These are phyloP conservation scores for Smittia aterrima DNA, from an alignment of 2,888 invertebrate species.

Conservation along the genomic window DNA sequence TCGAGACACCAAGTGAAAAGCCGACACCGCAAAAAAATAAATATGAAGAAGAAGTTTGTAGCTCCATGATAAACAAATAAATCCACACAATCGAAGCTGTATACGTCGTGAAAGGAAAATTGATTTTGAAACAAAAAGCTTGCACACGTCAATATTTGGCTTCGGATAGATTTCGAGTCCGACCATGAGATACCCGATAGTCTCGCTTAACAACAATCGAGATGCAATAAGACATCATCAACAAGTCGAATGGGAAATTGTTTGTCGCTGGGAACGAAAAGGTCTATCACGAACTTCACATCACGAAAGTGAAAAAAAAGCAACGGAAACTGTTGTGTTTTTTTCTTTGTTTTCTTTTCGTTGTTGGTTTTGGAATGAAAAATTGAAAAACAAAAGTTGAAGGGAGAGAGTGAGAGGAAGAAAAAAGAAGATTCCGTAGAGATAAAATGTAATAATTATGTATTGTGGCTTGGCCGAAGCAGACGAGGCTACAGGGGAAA, in stretches of 20 bases:
- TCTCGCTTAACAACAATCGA: too few species aligned
- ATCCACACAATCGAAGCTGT: too few species aligned
- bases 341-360: conserved; percentile 29
- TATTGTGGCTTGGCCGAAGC: background rate
- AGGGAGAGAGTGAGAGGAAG: conserved; percentile 15
- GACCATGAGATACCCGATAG: too few species aligned
- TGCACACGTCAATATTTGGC: too few species aligned
- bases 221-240: background rate
- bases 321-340: conserved; percentile 13
- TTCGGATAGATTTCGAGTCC: too few species aligned
- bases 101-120: too few species aligned
- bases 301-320: conserved; percentile 1
- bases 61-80: too few species aligned
- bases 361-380: conserved; percentile 11
- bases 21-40: too few species aligned
- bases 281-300: conserved; percentile 8
- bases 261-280: background rate
- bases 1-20: too few species aligned
- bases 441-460: conserved; percentile 39
- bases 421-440: conserved; percentile 31
- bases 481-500: background rate
- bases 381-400: background rate
- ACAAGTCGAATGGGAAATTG: conserved; percentile 9
- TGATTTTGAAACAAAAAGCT: too few species aligned
- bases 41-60: too few species aligned